phyloP scores from a whole-genome alignment of 2,113 vertebrate species.

The Brachypodius melanocephalos region DNA sequence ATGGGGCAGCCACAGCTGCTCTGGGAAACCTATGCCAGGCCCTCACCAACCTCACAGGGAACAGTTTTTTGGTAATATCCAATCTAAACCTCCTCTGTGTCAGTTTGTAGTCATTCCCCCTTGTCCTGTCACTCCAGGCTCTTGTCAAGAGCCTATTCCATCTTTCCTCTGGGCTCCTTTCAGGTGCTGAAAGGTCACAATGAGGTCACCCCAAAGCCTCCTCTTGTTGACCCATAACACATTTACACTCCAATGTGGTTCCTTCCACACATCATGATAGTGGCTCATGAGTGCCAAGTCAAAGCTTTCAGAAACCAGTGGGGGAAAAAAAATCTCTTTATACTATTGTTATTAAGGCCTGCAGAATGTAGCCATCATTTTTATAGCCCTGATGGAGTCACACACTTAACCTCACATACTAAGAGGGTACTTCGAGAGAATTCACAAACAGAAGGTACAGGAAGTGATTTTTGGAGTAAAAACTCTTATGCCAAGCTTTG shows the following conservation, averaged over 20 bases:
- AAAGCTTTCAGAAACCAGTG: neutral
- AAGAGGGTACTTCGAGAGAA: neutral
- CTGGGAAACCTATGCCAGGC: neutral
- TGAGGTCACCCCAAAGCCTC: neutral
- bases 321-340: neutral
- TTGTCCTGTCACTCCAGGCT: neutral
- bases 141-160: neutral
- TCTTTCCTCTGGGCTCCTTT: neutral
- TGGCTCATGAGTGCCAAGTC: neutral
- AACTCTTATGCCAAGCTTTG: neutral
- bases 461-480: neutral
- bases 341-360: neutral
- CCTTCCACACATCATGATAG: neutral
- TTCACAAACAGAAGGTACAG: neutral
- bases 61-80: fast-evolving
- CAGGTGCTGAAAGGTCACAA: fast-evolving
- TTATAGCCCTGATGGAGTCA: neutral
- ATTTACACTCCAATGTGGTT: neutral
- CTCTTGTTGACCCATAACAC: fast-evolving
- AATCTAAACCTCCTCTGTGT: neutral
- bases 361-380: neutral
- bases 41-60: fast-evolving
- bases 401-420: neutral
- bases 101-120: neutral
- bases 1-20: neutral